Evolutionary conservation across 2,888 invertebrate genomes (phyloP), one percentile per base, ranked within the genome.

Genomic region (Oithona nana): DNA sequence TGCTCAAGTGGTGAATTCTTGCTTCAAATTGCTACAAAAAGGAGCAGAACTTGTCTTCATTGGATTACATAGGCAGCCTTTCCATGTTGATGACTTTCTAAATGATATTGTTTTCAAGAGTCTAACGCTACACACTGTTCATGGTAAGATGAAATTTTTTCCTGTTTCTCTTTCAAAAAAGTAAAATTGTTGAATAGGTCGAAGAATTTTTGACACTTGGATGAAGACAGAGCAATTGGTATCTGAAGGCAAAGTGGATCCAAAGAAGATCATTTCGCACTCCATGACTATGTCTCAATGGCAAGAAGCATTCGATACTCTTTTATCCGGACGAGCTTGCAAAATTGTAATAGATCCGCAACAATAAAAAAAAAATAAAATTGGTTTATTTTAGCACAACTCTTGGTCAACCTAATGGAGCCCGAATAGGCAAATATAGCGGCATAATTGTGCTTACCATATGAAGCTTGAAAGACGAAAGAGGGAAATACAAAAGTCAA

Each of bases 181-280:
- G n/a, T n/a, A n/a, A n/a, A n/a, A n/a, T n/a, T n/a, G n/a, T n/a
- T n/a, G n/a, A n/a, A n/a, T n/a, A n/a, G n/a, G n/a, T n/a, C n/a
- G n/a, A n/a, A 64, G 65, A 48, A 65, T 65, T 31, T 65, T 64
- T 49, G 57, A 57, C 61, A 64, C 64, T 16, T 65, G 65, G 65
- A 29, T 16, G 1, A 64, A 63, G 39, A 64, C 64, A 39, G 64
- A 65, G 54, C 31, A 55, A 4, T 61, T 65, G n/a, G 30, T 65
- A 20, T 57, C 58, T 20, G 63, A 57, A 3, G 64, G 65, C 8
- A 28, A 30, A 13, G 63, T 65, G 3, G 61, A 64, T n/a, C 54
- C 52, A 2, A 29, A n/a, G 20, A 63, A 63, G 1, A 28, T 65
- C 1, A 50, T 65, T 11, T 63, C 65, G 6, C 65, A 65, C 50